Evolutionary conservation across 2,797 vertebrate species (phyloP), one percentile per base, ranked within the genome.

Genomic region (Enteromius paludinosus): DNA sequence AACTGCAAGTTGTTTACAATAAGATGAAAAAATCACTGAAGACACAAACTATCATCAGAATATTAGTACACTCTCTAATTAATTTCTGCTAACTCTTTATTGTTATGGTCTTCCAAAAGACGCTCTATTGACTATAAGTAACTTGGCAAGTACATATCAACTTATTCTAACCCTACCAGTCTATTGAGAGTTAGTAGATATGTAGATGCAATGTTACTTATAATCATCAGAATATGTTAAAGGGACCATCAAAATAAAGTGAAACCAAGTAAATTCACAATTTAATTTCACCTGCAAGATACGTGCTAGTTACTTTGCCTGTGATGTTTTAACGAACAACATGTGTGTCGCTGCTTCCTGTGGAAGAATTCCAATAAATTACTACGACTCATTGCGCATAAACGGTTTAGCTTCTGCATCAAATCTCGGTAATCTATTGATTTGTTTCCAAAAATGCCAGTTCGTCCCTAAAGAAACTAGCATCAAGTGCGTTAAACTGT

Each of bases 361-460:
- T 10, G 18, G 12, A 6, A 11, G 20, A 61, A 61, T 25, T 33
- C 38, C 35, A 70, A 45, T 30, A n/a, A n/a, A 45, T 70, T 28
- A 61, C n/a, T 20, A 28, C 59, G 49, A 45, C 23, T 33, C 11
- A 43, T n/a, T 45, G 52, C 2, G 3, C 35, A 23, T 59, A 59
- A 45, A 15, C 33, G 15, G 18, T 49, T 35, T 14, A 64, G 5
- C n/a, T 20, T 79, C 23, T 70, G 72, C 11, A 56, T 43, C 54
- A 75, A 75, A 61, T 43, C 35, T 61, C 15, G 18, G n/a, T 9
- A 0, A 11, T 28, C 54, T 75, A 28, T 61, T 75, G 14, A 75
- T 18, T 61, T 61, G 35, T 25, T 75, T 75, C 35, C 73, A 66
- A 28, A 61, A 75, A 61, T 43, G n/a, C 41, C 23, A 75, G 35